Conservation (phyloP, 1,140 invertebrate species). For the Ctenoplectra terminalis region DNA sequence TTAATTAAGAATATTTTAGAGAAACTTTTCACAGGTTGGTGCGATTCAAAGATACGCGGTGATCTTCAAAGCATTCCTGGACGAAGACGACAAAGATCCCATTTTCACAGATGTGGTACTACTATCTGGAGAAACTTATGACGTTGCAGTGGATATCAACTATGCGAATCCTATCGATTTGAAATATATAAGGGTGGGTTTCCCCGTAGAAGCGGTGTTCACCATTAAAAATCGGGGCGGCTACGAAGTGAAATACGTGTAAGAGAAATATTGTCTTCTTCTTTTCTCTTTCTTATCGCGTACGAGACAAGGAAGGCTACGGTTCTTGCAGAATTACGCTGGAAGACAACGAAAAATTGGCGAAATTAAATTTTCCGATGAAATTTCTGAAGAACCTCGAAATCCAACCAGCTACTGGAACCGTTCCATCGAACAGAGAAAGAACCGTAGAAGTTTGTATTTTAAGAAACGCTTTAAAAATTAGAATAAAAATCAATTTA, state of each 20-base stretch:
- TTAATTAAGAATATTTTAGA: not conserved
- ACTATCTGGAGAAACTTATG: conserved; percentile 72
- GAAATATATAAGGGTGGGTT: conserved; percentile 61
- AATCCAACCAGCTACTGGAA: conserved; percentile 60
- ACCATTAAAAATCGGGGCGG: conserved; percentile 71
- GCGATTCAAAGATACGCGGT: conserved; percentile 28
- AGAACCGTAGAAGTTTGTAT: conserved; percentile 55
- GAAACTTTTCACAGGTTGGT: conserved; percentile 54
- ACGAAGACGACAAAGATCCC: conserved; percentile 62
- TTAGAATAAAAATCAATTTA: not conserved
- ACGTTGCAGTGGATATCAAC: conserved; percentile 70
- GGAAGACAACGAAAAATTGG: conserved; percentile 55
- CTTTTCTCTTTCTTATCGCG: not conserved
- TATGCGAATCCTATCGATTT: conserved; percentile 73
- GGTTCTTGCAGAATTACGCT: conserved; percentile 49
- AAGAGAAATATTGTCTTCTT: conserved; percentile 15
- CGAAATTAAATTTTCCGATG: conserved; percentile 32
- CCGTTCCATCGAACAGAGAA: conserved; percentile 56
- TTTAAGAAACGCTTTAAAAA: not conserved
- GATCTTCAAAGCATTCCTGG: conserved; percentile 64
- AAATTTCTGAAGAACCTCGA: conserved; percentile 61
- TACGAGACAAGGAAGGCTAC: not conserved
- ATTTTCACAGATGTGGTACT: conserved; percentile 63
- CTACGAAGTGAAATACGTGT: conserved; percentile 74
- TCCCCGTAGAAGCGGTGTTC: conserved; percentile 46